Conservation (phyloP, 2,113 vertebrate species). For the Rhea pennata region DNA sequence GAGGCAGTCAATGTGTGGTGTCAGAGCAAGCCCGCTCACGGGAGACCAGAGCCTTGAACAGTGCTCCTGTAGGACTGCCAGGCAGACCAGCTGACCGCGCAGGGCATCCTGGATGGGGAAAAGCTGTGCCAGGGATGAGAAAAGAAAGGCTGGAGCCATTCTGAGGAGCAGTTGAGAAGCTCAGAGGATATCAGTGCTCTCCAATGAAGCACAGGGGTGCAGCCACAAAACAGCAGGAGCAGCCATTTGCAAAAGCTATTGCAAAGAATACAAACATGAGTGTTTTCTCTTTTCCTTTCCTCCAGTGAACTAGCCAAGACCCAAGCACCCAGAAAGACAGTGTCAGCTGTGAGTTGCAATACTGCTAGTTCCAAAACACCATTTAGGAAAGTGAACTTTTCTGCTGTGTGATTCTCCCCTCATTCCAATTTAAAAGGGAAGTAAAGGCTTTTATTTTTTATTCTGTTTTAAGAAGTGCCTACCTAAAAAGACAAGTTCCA, state of each 20-base stretch:
- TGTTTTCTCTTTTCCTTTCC: neutral
- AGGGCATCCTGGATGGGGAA: neutral
- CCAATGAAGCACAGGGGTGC: neutral
- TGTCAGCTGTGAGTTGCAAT: neutral
- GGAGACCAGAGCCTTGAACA: neutral
- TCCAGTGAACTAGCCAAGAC: neutral
- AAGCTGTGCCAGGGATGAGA: neutral
- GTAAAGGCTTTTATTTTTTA: neutral
- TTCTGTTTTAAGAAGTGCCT: slow-evolving; percentile 28
- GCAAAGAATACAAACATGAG: neutral
- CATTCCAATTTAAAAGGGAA: slow-evolving; percentile 29
- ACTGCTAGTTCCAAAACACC: neutral
- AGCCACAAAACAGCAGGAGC: neutral
- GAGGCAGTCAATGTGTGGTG: fast-evolving
- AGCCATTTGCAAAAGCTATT: neutral
- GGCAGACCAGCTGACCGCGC: neutral
- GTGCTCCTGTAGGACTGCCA: fast-evolving
- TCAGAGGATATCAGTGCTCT: neutral
- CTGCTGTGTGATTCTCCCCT: neutral
- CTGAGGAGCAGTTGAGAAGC: neutral
- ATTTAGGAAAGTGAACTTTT: neutral
- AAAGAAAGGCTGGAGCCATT: neutral
- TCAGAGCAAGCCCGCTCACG: fast-evolving
- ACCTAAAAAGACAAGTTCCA: neutral
- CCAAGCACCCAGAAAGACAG: neutral